These are phyloP conservation scores for Agrypnus murinus DNA, from an alignment of 2,888 invertebrate species.

Conservation along the genomic window DNA sequence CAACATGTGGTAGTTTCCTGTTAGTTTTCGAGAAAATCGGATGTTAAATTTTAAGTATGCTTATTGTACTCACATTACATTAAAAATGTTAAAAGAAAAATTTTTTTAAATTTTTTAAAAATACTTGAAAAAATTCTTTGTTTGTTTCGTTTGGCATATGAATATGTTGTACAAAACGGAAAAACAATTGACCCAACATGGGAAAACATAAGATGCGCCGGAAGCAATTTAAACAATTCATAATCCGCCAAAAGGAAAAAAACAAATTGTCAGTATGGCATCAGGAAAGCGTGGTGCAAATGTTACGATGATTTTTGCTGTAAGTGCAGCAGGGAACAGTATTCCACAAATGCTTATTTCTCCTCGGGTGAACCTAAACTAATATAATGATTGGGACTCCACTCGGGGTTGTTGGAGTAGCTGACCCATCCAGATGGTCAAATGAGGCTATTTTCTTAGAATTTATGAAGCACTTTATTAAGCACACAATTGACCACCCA, in stretches of 20 bases:
- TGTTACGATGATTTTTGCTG: constrained; percentile 55
- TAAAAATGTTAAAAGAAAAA: too few species aligned
- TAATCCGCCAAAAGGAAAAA: constrained; percentile 57
- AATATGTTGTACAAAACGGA: too few species aligned
- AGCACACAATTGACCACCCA: constrained; percentile 41
- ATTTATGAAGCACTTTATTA: constrained; percentile 50
- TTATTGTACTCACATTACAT: too few species aligned
- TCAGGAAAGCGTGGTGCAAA: constrained; percentile 54
- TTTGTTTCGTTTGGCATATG: too few species aligned
- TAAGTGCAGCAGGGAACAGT: constrained; percentile 56
- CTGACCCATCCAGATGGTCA: constrained; percentile 60
- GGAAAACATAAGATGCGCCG: too few species aligned
- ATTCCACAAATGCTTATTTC: constrained; percentile 59
- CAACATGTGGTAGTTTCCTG: too few species aligned
- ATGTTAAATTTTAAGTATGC: too few species aligned
- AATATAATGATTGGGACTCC: constrained; percentile 56
- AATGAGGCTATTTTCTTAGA: constrained; percentile 55
- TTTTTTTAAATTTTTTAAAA: too few species aligned
- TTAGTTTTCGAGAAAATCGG: too few species aligned
- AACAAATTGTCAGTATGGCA: constrained; percentile 58
- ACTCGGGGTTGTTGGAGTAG: constrained; percentile 50
- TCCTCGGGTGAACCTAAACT: constrained; percentile 55
- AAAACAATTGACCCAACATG: too few species aligned
- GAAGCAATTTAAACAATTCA: too few species aligned
- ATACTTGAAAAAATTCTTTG: too few species aligned